Percentiles rank a stretch among this genome's conserved stretches.
These are phyloP conservation scores for Cervus canadensis DNA, from an alignment of 2,113 vertebrate species.

Conservation along the genomic window DNA sequence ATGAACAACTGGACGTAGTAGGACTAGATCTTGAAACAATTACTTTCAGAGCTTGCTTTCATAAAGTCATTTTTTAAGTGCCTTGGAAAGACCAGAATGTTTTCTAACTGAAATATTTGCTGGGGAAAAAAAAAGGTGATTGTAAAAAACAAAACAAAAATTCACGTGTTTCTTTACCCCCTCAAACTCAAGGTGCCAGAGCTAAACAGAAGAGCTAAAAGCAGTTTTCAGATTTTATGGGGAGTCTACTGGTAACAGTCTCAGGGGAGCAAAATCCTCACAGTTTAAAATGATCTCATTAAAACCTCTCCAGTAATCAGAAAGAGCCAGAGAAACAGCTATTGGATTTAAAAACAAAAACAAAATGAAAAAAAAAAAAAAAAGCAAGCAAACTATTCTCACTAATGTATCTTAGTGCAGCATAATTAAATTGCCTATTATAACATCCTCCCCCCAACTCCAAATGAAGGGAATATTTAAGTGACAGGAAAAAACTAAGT, in stretches of 20 bases:
- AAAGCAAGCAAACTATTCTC: background rate
- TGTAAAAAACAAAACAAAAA: background rate
- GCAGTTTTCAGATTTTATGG: constrained; percentile 16
- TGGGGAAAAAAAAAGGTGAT: background rate
- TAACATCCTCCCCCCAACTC: background rate
- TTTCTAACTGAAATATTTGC: background rate
- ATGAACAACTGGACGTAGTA: background rate
- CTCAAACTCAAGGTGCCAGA: background rate
- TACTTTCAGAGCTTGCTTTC: background rate
- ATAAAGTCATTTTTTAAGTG: background rate
- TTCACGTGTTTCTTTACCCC: background rate
- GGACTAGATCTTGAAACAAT: background rate
- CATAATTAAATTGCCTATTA: constrained; percentile 52
- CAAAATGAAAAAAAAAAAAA: background rate
- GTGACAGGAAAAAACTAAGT: background rate
- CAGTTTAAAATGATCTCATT: constrained; percentile 52
- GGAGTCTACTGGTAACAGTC: background rate
- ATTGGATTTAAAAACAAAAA: background rate
- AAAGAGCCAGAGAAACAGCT: constrained; percentile 19
- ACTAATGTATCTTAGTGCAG: background rate
- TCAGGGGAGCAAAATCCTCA: constrained; percentile 40
- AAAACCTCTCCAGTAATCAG: constrained; percentile 39
- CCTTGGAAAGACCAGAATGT: background rate
- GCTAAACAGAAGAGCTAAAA: background rate
- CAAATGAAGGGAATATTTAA: constrained; percentile 41